Conservation (phyloP, 2,113 vertebrate genomes). For the Serilophus lunatus region DNA sequence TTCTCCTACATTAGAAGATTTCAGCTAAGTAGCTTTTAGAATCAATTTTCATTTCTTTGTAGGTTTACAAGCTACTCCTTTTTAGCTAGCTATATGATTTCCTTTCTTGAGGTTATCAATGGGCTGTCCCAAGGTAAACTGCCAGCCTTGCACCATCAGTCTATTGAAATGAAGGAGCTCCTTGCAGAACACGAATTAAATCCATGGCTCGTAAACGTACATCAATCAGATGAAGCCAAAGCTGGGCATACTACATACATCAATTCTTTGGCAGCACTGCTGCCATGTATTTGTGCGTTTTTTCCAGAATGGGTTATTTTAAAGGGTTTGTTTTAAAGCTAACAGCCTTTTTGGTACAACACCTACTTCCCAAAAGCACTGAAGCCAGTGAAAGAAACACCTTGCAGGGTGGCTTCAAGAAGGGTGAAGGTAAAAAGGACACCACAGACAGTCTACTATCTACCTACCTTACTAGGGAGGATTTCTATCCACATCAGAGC, state of each 20-base stretch:
- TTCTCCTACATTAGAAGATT: background rate
- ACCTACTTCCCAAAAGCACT: background rate
- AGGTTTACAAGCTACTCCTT: background rate
- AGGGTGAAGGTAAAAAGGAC: background rate
- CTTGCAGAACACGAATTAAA: background rate
- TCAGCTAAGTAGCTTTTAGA: background rate
- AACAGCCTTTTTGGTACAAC: background rate
- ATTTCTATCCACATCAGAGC: background rate
- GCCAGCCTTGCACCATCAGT: background rate
- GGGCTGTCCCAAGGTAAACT: background rate
- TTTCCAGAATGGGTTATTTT: background rate
- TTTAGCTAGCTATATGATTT: background rate
- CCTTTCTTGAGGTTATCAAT: background rate
- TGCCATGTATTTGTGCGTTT: background rate
- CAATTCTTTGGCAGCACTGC: background rate
- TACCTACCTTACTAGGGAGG: background rate
- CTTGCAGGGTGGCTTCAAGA: background rate
- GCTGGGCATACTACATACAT: background rate
- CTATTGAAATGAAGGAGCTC: background rate
- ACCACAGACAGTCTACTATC: background rate
- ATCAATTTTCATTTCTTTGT: background rate
- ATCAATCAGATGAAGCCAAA: background rate
- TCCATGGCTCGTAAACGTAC: background rate
- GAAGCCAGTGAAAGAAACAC: background rate
- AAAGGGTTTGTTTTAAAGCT: background rate